These are phyloP conservation scores for Epizoanthus scotinus DNA, from an alignment of 92 coral and sea anemone genomes.

Conservation along the genomic window DNA sequence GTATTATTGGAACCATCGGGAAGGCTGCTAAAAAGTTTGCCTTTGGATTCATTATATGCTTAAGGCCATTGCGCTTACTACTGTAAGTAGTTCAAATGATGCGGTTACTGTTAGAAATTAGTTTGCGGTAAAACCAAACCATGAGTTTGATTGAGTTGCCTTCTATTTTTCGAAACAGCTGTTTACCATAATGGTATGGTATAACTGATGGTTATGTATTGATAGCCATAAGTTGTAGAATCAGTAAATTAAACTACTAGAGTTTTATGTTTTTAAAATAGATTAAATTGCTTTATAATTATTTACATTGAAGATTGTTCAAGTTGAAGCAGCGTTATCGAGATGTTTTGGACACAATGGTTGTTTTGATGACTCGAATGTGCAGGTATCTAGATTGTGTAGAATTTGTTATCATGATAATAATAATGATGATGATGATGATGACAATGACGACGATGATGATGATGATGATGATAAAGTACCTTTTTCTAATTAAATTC, in stretches of 20 bases:
- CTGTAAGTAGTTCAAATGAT: conserved; percentile 68
- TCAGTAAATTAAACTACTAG: too few relatives aligned
- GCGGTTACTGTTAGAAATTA: neutral
- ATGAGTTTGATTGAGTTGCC: neutral
- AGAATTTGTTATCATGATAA: neutral
- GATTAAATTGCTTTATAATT: too few relatives aligned
- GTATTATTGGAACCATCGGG: conserved; percentile 79
- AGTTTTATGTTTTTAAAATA: too few relatives aligned
- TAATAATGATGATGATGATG: too few relatives aligned
- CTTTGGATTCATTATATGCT: conserved; percentile 77
- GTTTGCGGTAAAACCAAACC: too few relatives aligned
- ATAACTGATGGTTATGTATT: neutral
- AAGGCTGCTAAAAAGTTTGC: conserved; percentile 60
- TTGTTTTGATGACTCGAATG: conserved; percentile 86
- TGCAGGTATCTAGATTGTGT: conserved; percentile 55
- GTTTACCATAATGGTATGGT: too few relatives aligned
- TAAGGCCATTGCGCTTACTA: conserved; percentile 85
- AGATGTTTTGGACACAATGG: conserved; percentile 88
- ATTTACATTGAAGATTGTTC: conserved; percentile 64
- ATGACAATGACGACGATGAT: too few relatives aligned
- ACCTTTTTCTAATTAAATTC: too few relatives aligned
- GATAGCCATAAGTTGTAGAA: too few relatives aligned
- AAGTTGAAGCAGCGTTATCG: conserved; percentile 87
- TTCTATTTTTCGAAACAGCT: neutral
- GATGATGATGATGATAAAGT: too few relatives aligned